Evolutionary conservation across 53 echinoderm and acorn worm species (phyloP).

Genomic region (Zoroaster sp.): DNA sequence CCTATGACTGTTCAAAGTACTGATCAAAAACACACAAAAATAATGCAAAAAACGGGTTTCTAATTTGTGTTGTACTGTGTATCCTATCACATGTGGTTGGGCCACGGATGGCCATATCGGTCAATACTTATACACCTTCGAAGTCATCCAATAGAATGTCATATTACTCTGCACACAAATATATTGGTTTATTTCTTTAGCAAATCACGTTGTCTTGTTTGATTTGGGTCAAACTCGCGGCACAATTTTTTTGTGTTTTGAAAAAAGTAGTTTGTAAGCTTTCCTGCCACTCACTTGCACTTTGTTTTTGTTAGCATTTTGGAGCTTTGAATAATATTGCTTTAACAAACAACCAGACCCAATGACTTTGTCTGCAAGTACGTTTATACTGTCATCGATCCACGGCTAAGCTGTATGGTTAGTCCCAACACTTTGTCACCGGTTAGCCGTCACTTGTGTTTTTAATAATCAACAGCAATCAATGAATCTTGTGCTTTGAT

Average conservation of each 20-base stretch:
- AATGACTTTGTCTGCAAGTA: neutral
- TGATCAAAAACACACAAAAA: slow-evolving; percentile 34
- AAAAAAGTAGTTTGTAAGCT: neutral
- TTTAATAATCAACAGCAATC: neutral
- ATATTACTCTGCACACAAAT: slow-evolving; percentile 26
- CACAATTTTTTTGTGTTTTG: slow-evolving; percentile 4
- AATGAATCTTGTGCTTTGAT: neutral
- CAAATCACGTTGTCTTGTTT: slow-evolving; percentile 43
- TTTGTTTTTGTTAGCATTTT: slow-evolving; percentile 36
- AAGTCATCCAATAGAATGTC: slow-evolving; percentile 1
- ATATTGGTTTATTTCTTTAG: slow-evolving; percentile 18
- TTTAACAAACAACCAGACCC: slow-evolving; percentile 29
- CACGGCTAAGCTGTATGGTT: neutral
- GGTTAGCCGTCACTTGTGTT: neutral
- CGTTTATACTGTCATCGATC: neutral
- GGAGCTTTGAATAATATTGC: slow-evolving; percentile 41
- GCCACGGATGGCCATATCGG: slow-evolving; percentile 3
- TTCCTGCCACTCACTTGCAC: neutral
- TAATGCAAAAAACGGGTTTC: slow-evolving; percentile 57
- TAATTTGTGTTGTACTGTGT: slow-evolving; percentile 45
- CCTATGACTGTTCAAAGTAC: slow-evolving; percentile 77
- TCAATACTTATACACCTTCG: slow-evolving; percentile 33
- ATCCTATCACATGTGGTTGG: slow-evolving; percentile 21
- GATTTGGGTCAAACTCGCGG: slow-evolving; percentile 25
- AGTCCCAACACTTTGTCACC: neutral